Evolutionary conservation across 1,140 invertebrate genomes (phyloP), one percentile per base, ranked within the genome.

Genomic region (Drosophila mauritiana): DNA sequence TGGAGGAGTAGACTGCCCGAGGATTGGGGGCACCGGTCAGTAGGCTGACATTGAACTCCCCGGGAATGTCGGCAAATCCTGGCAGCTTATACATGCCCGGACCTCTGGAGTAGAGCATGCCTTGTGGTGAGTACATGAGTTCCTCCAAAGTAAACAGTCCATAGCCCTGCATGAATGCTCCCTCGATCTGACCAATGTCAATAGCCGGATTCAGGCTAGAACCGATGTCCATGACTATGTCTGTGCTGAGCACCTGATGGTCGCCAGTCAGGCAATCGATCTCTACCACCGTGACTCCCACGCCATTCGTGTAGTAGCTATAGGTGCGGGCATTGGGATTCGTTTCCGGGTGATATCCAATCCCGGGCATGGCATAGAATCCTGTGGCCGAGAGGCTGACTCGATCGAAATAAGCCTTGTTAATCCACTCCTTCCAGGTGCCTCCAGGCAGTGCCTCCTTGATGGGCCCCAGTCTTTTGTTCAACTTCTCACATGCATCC

Each of bases 101-200:
- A 20, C 98, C 98, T 81, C 96, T 93, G 0, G 97, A 98, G 59
- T 95, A 95, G 25, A 98, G 91, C 25, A 94, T 95, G 25, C 98
- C 98, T 55, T 94, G 95, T 0, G 97, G 96, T 1, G 97, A 96
- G 84, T 97, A 97, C 52, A 97, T 95, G 10, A 98, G 93, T 91
- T 98, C 97, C 93, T 99, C 98, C 73, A 99, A 93, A 2, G 97
- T 97, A 84, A 97, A 98, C 42, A 99, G 91, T 4, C 98, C 98
- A 86, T 98, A 97, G 0, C 98, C 98, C 94, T 99, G 98, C 76
- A 97, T 94, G 82, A 98, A 99, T 0, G 94, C 98, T 34, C 98
- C 98, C 93, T 99, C 98, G 25, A 99, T 96, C 93, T 99, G 98
- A 0, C 98, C 98, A 86, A 99, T 97, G 80, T 99, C 98, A 78